Evolutionary conservation across 2,113 vertebrate species (phyloP).

Genomic region (Chloropsis hardwickii): DNA sequence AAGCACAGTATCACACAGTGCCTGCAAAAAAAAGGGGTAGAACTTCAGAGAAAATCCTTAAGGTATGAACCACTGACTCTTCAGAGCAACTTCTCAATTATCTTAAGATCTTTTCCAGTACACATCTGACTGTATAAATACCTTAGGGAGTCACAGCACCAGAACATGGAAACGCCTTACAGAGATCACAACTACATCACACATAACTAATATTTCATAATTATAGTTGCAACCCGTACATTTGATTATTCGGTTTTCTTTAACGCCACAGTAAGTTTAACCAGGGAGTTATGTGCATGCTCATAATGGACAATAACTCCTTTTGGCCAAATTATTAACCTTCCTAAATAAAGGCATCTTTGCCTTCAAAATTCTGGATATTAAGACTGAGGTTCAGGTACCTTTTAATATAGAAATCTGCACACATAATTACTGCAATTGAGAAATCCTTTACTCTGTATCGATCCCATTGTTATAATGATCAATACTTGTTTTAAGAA

Average conservation of each 20-base stretch:
- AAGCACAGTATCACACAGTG: not conserved
- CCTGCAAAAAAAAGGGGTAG: not conserved
- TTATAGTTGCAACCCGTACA: not conserved
- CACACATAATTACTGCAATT: not conserved
- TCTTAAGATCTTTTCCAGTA: not conserved
- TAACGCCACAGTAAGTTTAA: not conserved
- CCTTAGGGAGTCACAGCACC: not conserved
- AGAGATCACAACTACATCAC: not conserved
- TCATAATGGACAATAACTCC: not conserved
- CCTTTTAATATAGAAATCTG: not conserved
- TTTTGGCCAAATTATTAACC: not conserved
- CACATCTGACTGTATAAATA: not conserved
- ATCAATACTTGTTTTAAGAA: not conserved
- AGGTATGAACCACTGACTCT: not conserved
- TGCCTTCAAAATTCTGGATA: not conserved
- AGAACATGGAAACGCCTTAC: not conserved
- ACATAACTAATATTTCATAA: not conserved
- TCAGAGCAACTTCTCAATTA: not conserved
- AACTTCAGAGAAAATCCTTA: not conserved
- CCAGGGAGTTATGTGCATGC: fast-evolving
- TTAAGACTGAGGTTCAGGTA: not conserved
- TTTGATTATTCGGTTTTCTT: not conserved
- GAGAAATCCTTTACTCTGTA: not conserved
- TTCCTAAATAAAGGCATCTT: not conserved
- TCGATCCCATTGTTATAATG: not conserved